Base-by-base conservation (phyloP, 64 coral and sea anemone species). In the Trachythela sp. region DNA sequence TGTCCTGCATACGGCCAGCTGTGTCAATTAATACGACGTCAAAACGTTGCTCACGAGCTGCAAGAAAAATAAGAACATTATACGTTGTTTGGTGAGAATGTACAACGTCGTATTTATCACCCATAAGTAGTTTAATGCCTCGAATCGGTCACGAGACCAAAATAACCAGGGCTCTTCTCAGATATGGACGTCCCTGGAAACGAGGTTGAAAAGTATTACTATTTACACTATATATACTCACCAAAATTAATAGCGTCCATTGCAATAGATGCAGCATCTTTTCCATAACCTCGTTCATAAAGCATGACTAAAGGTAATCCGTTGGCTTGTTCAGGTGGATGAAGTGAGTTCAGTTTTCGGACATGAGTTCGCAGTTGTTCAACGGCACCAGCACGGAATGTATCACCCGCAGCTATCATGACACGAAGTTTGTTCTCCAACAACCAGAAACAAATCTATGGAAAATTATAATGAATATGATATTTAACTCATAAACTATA, bases 161-260 rank as follows among this genome's bases (percentile, higher is more conserved):
- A n/a, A n/a, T n/a, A n/a, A n/a, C n/a, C n/a, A n/a, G n/a, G n/a
- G n/a, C n/a, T n/a, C n/a, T n/a, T n/a, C n/a, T n/a, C n/a, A n/a
- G n/a, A n/a, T n/a, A n/a, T n/a, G n/a, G n/a, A n/a, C n/a, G n/a
- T n/a, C n/a, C n/a, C n/a, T n/a, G n/a, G n/a, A n/a, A n/a, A n/a
- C n/a, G n/a, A n/a, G n/a, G n/a, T n/a, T n/a, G n/a, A n/a, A n/a
- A n/a, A n/a, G n/a, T n/a, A n/a, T n/a, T n/a, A n/a, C n/a, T n/a
- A n/a, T n/a, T n/a, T n/a, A n/a, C n/a, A n/a, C n/a, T 31, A 24
- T 30, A 45, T 18, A 14, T 68, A 50, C 91, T 86, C 70, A 95
- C 96, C 96, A 89, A 94, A 99, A 89, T 94, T 99, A 30, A 99
- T 94, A 5, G 96, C 96, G 75, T 99, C 96, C 96, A 99, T 99